Percentiles rank a stretch among this genome's conserved stretches.
phyloP scores from a whole-genome alignment of 2,797 vertebrate species.

The Pitangus sulphuratus region DNA sequence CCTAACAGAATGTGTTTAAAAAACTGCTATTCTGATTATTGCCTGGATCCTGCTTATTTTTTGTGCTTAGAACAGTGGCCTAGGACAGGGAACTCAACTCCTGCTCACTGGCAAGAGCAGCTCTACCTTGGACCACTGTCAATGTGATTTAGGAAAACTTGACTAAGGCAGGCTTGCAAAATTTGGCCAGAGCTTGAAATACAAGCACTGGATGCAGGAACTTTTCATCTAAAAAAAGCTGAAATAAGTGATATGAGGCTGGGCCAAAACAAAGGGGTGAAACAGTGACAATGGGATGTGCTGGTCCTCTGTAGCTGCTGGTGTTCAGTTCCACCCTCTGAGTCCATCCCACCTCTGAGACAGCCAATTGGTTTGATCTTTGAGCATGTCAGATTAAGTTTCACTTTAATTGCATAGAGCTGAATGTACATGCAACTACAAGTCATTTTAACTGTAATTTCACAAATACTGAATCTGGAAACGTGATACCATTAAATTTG shows the following conservation, averaged over 20 bases:
- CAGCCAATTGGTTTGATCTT: neutral
- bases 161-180: neutral
- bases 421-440: slow-evolving; percentile 21
- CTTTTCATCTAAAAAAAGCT: neutral
- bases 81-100: neutral
- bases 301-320: slow-evolving; percentile 37
- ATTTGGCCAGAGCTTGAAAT: neutral
- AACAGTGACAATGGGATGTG: neutral
- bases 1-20: neutral
- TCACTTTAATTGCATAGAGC: slow-evolving; percentile 39
- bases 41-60: neutral
- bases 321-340: neutral
- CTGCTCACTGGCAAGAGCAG: neutral
- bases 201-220: neutral
- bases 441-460: neutral
- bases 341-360: neutral
- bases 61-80: neutral
- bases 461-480: slow-evolving; percentile 11
- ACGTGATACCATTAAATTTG: neutral
- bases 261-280: neutral
- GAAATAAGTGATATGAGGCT: neutral
- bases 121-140: neutral
- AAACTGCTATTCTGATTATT: neutral
- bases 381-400: neutral
- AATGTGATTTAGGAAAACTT: neutral